These are phyloP conservation scores for Napeogenes inachia DNA, from an alignment of 2,888 invertebrate species.

Conservation along the genomic window DNA sequence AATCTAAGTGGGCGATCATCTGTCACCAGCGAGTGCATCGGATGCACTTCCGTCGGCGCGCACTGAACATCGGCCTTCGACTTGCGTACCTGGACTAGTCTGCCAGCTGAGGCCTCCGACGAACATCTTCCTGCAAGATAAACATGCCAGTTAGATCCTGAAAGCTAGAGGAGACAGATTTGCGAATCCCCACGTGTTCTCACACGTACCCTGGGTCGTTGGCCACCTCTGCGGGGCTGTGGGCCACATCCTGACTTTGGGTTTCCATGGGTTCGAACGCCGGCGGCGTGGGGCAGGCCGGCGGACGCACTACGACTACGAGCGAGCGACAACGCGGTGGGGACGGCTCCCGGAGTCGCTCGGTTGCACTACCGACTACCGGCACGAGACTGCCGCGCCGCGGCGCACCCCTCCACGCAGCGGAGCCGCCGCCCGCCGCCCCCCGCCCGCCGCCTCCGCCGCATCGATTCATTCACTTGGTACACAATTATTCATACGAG, in stretches of 20 bases:
- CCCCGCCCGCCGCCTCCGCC: slow-evolving; percentile 52
- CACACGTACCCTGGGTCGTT: slow-evolving; percentile 93
- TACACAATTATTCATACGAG: slow-evolving; percentile 75
- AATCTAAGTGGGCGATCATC: slow-evolving; percentile 46
- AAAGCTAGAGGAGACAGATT: slow-evolving; percentile 35
- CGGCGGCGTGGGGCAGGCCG: slow-evolving; percentile 63
- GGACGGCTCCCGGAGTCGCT: slow-evolving; percentile 80
- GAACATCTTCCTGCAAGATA: slow-evolving; percentile 99
- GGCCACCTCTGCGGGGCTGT: slow-evolving; percentile 93
- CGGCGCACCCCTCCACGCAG: slow-evolving; percentile 61
- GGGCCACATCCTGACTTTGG: slow-evolving; percentile 87
- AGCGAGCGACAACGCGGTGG: slow-evolving; percentile 76
- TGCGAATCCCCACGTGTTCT: slow-evolving; percentile 32
- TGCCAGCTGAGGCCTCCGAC: slow-evolving; percentile 99
- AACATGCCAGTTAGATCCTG: slow-evolving; percentile 70
- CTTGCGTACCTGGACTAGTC: slow-evolving; percentile 96
- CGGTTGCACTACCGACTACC: slow-evolving; percentile 83
- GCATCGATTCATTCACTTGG: slow-evolving; percentile 77
- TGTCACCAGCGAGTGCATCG: slow-evolving; percentile 50
- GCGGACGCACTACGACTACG: slow-evolving; percentile 79
- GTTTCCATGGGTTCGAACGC: slow-evolving; percentile 81
- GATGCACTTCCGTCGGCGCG: slow-evolving; percentile 59
- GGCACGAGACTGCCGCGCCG: slow-evolving; percentile 81
- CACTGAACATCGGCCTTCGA: slow-evolving; percentile 56
- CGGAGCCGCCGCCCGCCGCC: slow-evolving; percentile 53